A percentile compares a stretch with the other conserved stretches of the same genome.
These are phyloP conservation scores for Anguilla megastoma DNA, from an alignment of 2,797 vertebrate genomes.

Conservation along the genomic window DNA sequence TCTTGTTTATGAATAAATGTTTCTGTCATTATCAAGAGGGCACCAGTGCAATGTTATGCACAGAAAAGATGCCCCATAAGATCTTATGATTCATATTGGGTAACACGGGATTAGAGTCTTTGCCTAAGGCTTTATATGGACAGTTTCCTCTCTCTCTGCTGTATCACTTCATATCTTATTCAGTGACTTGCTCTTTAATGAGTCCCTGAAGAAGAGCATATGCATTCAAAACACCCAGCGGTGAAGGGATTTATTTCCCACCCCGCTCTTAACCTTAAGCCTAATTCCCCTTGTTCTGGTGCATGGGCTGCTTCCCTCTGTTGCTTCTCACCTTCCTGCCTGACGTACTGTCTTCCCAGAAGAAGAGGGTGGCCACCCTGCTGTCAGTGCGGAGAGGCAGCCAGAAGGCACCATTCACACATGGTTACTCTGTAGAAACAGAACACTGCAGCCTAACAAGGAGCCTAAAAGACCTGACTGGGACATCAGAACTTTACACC, in stretches of 20 bases:
- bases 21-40: neutral
- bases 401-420: neutral
- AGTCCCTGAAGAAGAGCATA: neutral
- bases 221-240: neutral
- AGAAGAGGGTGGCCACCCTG: neutral
- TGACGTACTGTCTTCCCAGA: neutral
- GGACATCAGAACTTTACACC: conserved; percentile 5
- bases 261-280: neutral
- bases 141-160: neutral
- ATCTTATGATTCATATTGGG: neutral
- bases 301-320: neutral
- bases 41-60: neutral
- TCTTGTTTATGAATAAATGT: neutral
- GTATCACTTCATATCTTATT: conserved; percentile 1
- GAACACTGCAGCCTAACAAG: neutral
- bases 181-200: neutral
- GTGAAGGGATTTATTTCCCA: neutral
- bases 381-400: neutral
- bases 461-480: neutral
- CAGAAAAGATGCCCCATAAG: neutral
- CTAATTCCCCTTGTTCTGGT: neutral
- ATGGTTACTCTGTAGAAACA: neutral
- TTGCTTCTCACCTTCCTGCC: neutral
- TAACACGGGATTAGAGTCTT: neutral
- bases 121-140: neutral